These are phyloP conservation scores for Andrena camellia DNA, from an alignment of 2,888 invertebrate species.

Conservation along the genomic window DNA sequence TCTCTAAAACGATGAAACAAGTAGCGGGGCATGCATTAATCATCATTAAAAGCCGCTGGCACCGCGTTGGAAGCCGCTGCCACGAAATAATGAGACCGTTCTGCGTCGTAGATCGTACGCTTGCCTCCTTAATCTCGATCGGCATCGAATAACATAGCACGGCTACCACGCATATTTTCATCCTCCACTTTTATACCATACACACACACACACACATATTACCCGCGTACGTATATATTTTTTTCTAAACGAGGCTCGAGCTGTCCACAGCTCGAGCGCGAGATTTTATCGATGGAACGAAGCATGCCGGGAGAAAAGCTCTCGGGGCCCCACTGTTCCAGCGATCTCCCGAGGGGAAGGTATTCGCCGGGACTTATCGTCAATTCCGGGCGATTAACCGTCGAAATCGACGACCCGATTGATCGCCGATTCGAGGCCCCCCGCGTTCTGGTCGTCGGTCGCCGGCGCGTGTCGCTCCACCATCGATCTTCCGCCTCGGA, in stretches of 20 bases:
- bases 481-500: not conserved
- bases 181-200: not conserved
- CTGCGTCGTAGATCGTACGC: conserved; percentile 55
- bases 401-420: conserved; percentile 1
- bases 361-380: not conserved
- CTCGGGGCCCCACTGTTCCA: not conserved
- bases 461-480: no score
- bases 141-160: conserved; percentile 66
- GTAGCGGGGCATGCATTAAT: conserved; percentile 57
- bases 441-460: not conserved
- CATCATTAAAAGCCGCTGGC: conserved; percentile 61
- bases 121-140: conserved; percentile 63
- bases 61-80: conserved; percentile 47
- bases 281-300: conserved; percentile 48
- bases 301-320: not conserved
- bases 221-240: not conserved
- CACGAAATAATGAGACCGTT: conserved; percentile 67
- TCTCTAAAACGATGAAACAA: conserved; percentile 56
- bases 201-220: no score
- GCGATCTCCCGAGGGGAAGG: conserved; percentile 11
- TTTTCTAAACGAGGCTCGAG: conserved; percentile 48
- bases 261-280: conserved; percentile 42
- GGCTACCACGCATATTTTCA: conserved; percentile 47
- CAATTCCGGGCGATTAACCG: not conserved
- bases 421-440: not conserved